Evolutionary conservation across 2,113 vertebrate species (phyloP).

Genomic region (Callopanchax toddi): DNA sequence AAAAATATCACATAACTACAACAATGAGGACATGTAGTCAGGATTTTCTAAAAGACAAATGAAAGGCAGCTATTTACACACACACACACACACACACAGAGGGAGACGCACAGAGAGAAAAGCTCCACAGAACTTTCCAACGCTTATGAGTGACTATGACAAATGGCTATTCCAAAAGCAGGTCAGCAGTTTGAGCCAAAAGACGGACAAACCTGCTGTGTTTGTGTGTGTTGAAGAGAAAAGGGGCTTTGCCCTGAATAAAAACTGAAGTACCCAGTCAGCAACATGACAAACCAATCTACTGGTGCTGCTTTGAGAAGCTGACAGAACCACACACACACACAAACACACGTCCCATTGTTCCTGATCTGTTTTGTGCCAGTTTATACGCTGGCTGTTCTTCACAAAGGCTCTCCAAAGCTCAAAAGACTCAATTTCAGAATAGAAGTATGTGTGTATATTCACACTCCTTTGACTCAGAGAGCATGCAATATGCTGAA

Average conservation of each 20-base stretch:
- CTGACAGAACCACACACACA: conserved; percentile 53
- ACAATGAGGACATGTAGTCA: background rate
- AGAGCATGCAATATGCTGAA: background rate
- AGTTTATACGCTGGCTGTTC: background rate
- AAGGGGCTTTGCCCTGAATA: conserved; percentile 58
- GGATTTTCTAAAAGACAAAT: conserved; percentile 12
- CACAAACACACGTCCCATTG: conserved; percentile 26
- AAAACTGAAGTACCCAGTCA: conserved; percentile 69
- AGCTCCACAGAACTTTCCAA: conserved; percentile 24
- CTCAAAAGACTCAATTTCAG: background rate
- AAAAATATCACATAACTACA: background rate
- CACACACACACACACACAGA: background rate
- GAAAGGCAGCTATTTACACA: conserved; percentile 7
- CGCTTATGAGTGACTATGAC: conserved; percentile 58
- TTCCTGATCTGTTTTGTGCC: conserved; percentile 30
- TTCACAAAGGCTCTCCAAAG: conserved; percentile 3
- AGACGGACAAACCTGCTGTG: conserved; percentile 44
- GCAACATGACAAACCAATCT: conserved; percentile 72
- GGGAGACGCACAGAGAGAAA: conserved; percentile 6
- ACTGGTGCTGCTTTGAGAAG: conserved; percentile 51
- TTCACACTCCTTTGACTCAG: conserved; percentile 3
- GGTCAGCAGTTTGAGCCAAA: conserved; percentile 48
- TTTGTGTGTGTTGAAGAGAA: conserved; percentile 34
- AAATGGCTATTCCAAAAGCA: conserved; percentile 60
- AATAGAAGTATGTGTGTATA: conserved; percentile 1